Evolutionary conservation across 1,140 invertebrate genomes (phyloP), one percentile per base, ranked within the genome.

Genomic region (Oncopodura yosiiana): DNA sequence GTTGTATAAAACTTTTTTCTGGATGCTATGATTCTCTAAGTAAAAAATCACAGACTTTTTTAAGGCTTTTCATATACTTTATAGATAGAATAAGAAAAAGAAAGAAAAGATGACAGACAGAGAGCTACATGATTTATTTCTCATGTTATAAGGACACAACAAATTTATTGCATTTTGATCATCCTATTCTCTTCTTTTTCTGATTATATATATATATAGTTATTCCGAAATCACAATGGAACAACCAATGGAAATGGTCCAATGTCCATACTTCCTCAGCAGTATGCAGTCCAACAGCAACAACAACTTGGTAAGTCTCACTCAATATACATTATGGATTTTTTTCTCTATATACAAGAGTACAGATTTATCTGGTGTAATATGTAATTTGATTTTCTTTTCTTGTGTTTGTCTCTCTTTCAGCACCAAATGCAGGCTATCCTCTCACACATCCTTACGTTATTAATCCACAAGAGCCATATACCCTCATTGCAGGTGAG

Each of bases 361-460:
- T 19, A 18, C 18, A 41, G 8, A 16, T 6, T 12, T 41, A 6
- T 41, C n/a, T 9, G 9, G 6, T 18, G 38, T 39, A 41, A 12
- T 41, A 12, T 19, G 38, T 8, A 18, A 41, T 9, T 27, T 53
- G 3, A 21, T 55, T 46, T 29, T 43, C 8, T 55, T 46, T 46
- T 46, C n/a, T n/a, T n/a, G n/a, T n/a, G n/a, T n/a, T n/a, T n/a
- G n/a, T 11, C 21, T 23, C 29, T 49, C 23, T 48, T 43, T 19
- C 50, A 32, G 55, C 54, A 55, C 49, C 57, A 21, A 56, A 78
- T 78, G 69, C 80, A 73, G 76, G 84, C 62, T 78, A 84, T 73
- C 77, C 83, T 60, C 76, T 81, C 69, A 81, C 86, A 38, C n/a
- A n/a, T n/a, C 87, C 89, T 18, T 94, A 94, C 67, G 84, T 94